Evolutionary conservation across 2,797 vertebrate species (phyloP), one percentile per base, ranked within the genome.

Genomic region (Phaenicophaeus curvirostris): DNA sequence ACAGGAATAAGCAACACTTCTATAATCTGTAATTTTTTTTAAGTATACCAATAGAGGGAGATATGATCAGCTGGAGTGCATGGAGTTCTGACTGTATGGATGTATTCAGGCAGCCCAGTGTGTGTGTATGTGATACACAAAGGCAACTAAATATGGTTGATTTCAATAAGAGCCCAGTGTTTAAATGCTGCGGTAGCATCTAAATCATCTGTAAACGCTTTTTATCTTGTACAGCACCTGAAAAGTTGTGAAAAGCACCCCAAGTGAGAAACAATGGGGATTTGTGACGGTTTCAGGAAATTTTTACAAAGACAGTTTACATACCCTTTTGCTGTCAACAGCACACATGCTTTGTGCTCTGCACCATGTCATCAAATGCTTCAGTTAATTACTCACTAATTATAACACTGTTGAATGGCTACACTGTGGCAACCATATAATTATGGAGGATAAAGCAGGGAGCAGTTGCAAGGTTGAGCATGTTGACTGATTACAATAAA

Each of bases 381-480:
- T 94, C 91, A 90, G 97, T 93, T 98, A 98, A 98, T 98, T 97
- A 97, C 96, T 94, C 83, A 69, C 95, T 97, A 98, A 98, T 98
- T 98, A 97, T 97, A 96, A 97, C 91, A 94, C 96, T 97, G 96
- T 88, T 96, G 96, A 98, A 97, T 95, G 95, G 97, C 94, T 97
- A 96, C 87, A 96, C 87, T 87, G 96, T 97, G 89, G 95, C 83
- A 97, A 93, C 97, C 85, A 41, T 97, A 83, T 97, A 97, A 98
- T 98, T 97, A 97, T 80, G 73, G 91, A 96, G 89, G 85, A 90
- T 91, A 95, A 97, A 96, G 76, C 94, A 94, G 94, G 59, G 90
- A 96, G 95, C 91, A 96, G 94, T 97, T 97, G 96, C 81, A 95
- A 96, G 89, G 55, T 85, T 96, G 94, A 97, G 86, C 93, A 94